phyloP scores from a whole-genome alignment of 2,888 invertebrate species.

The Limnephilus auricula region DNA sequence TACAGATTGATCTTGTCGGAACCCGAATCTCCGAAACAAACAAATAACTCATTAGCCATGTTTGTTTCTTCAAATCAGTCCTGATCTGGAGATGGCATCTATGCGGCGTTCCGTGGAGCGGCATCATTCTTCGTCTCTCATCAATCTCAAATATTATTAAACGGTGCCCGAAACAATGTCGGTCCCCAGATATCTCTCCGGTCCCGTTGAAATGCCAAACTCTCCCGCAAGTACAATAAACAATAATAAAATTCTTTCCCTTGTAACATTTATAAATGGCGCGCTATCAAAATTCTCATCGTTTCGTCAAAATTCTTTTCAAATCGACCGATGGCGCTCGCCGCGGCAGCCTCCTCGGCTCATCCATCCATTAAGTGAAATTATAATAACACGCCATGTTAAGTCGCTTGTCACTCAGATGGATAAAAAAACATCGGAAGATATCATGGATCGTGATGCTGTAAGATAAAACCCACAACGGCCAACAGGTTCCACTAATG shows the following conservation, averaged over 20 bases:
- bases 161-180: constrained; percentile 23
- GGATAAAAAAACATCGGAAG: constrained; percentile 57
- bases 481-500: constrained; percentile 64
- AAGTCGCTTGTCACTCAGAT: constrained; percentile 61
- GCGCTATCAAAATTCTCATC: constrained; percentile 60
- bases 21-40: constrained; percentile 45
- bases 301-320: constrained; percentile 56
- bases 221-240: constrained; percentile 32
- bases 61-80: constrained; percentile 59
- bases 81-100: constrained; percentile 48
- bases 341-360: constrained; percentile 46
- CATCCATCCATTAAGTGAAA: constrained; percentile 57
- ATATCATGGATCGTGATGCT: constrained; percentile 62
- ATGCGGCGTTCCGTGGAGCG: background rate
- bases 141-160: constrained; percentile 39
- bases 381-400: constrained; percentile 56
- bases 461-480: constrained; percentile 61
- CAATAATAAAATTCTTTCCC: constrained; percentile 27
- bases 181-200: background rate
- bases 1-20: constrained; percentile 29
- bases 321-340: constrained; percentile 52
- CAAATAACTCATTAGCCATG: constrained; percentile 60
- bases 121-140: background rate
- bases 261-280: constrained; percentile 56
- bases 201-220: constrained; percentile 42